Base-by-base conservation (phyloP, 37 sponge, comb jelly and placozoan genomes). In the Aplysina aerophoba region DNA sequence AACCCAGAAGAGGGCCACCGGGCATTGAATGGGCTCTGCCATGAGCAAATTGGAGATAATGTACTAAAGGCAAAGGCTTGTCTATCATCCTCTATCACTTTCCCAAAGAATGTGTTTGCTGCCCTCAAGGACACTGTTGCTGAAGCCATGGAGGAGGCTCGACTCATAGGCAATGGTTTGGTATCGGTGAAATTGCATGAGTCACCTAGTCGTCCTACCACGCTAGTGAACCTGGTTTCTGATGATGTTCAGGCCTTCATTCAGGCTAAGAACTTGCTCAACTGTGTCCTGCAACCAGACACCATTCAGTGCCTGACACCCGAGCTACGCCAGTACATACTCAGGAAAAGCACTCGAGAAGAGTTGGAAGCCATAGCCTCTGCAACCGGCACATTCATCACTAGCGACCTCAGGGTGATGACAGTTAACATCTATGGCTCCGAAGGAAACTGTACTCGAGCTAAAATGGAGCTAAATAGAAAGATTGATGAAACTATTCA, bases 401-500 rank as follows among this genome's bases (percentile, higher is more conserved):
- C 69, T 34, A 14, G 30, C 15, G 59, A 88, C 55, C 15, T 30
- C 2, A 31, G 81, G 21, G 25, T 36, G 0, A 83, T 39, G 54
- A 66, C 34, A 22, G 56, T 92, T 22, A 82, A 81, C 57, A 66
- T 92, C 24, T 92, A 86, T 88, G 92, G 92, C 22, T 65, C 54
- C 16, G 67, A 82, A 4, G 55, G 28, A 56, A 88, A 83, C 40
- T 33, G 53, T 20, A 38, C 60, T 5, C 13, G 8, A 22, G 89
- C 92, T 17, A 85, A 81, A 41, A 25, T 36, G 19, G 41, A 55
- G 11, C 30, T 92, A 19, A 54, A 81, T 4, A n/a, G 17, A 25
- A 74, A 56, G 33, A 31, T 81, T 68, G 44, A 81, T 4, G 17
- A 30, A 20, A 31, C 59, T 1, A 40, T 63, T 14, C 19, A 62